Evolutionary conservation across 2,888 invertebrate species (phyloP).

Genomic region (Tiliacea aurago): DNA sequence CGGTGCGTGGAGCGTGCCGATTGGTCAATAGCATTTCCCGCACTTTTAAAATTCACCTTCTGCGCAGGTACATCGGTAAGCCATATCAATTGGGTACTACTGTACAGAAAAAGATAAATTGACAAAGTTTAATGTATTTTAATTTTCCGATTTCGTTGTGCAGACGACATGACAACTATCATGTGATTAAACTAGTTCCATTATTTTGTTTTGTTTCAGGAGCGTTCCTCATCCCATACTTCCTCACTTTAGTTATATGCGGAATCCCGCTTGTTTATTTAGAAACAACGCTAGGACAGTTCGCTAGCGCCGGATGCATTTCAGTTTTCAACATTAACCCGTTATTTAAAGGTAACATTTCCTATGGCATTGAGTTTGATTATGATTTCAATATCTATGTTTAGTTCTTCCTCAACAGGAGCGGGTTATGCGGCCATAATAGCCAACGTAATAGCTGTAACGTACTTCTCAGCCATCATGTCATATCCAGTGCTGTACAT

Average conservation of each 20-base stretch:
- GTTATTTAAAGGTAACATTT: constrained; percentile 94
- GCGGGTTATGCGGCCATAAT: constrained; percentile 96
- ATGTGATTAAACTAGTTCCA: not conserved
- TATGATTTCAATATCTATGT: constrained; percentile 45
- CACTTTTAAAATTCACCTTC: too few species aligned
- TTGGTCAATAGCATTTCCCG: too few species aligned
- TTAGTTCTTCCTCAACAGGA: constrained; percentile 88
- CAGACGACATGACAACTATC: not conserved
- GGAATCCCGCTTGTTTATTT: constrained; percentile 97
- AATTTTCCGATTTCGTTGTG: not conserved
- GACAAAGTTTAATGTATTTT: too few species aligned
- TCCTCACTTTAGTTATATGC: constrained; percentile 94
- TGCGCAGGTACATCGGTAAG: too few species aligned
- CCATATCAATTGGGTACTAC: too few species aligned
- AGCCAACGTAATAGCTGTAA: constrained; percentile 94
- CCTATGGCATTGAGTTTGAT: constrained; percentile 33
- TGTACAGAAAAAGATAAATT: too few species aligned
- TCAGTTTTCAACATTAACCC: constrained; percentile 95
- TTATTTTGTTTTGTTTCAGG: constrained; percentile 87
- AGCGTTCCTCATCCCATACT: constrained; percentile 96
- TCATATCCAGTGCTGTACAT: constrained; percentile 96
- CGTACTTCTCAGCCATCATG: constrained; percentile 96
- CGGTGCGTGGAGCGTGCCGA: too few species aligned
- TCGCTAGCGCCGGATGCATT: constrained; percentile 95
- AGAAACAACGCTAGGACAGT: constrained; percentile 96